These are phyloP conservation scores for Cyanoderma ruficeps DNA, from an alignment of 2,113 vertebrate species.

Conservation along the genomic window DNA sequence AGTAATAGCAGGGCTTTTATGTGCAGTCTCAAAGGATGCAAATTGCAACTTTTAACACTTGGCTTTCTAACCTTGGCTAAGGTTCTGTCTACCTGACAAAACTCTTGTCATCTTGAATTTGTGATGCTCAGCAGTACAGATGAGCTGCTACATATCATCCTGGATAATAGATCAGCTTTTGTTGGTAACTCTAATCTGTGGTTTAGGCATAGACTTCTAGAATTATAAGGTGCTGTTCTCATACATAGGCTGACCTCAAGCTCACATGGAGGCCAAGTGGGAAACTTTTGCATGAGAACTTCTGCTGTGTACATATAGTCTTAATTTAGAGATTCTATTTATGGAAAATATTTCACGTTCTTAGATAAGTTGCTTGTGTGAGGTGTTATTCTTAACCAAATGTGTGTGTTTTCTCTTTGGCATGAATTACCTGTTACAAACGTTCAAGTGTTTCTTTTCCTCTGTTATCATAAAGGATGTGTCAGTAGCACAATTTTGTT, in stretches of 20 bases:
- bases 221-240: not conserved
- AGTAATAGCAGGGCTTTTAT: not conserved
- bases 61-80: not conserved
- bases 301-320: not conserved
- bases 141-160: not conserved
- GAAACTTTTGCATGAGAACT: not conserved
- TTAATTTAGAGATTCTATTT: not conserved
- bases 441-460: not conserved
- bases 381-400: not conserved
- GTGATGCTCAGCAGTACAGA: not conserved
- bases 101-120: not conserved
- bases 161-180: not conserved
- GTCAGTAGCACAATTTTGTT: not conserved
- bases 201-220: not conserved
- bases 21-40: not conserved
- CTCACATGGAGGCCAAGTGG: not conserved
- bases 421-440: not conserved
- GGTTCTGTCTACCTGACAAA: not conserved
- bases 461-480: not conserved
- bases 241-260: not conserved
- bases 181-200: not conserved
- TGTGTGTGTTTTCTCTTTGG: not conserved
- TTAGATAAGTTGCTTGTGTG: not conserved
- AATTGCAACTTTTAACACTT: not conserved
- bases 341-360: not conserved